phyloP scores from a whole-genome alignment of 1,140 invertebrate genomes.

The Drosophila sproati region DNA sequence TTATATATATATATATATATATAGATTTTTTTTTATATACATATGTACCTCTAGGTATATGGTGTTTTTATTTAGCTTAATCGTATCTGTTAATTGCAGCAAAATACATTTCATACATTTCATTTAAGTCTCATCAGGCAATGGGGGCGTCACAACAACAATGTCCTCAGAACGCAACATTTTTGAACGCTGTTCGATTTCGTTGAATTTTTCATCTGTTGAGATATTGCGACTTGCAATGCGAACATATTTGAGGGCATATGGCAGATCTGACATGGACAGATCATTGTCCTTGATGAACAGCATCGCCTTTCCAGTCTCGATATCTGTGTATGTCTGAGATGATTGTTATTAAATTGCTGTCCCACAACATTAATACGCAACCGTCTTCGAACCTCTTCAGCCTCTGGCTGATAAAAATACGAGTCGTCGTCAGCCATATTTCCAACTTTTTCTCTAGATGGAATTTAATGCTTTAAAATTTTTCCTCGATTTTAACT shows the following conservation, averaged over 20 bases:
- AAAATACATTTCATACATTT: too few species aligned
- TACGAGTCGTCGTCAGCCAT: conserved; percentile 22
- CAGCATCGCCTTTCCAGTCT: conserved; percentile 40
- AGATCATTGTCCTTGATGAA: conserved; percentile 47
- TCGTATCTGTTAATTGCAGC: too few species aligned
- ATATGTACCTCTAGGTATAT: not conserved
- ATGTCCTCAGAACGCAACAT: conserved; percentile 21
- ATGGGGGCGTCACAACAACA: conserved; percentile 9
- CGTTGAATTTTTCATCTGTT: conserved; percentile 5
- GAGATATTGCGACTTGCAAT: conserved; percentile 29
- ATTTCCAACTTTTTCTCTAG: too few species aligned
- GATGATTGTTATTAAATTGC: not conserved
- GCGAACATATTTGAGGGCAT: conserved; percentile 56
- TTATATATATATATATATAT: not conserved
- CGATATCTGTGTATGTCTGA: conserved; percentile 46
- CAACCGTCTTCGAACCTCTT: not conserved
- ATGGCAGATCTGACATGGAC: conserved; percentile 56
- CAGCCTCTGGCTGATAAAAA: conserved; percentile 23
- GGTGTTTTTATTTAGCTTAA: too few species aligned
- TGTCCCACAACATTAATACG: not conserved
- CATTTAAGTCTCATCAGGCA: not conserved
- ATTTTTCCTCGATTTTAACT: too few species aligned
- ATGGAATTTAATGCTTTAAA: too few species aligned
- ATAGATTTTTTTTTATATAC: not conserved
- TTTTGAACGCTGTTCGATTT: conserved; percentile 19